Evolutionary conservation across 2,888 invertebrate species (phyloP).

Genomic region (Torymus aiolomorphi): DNA sequence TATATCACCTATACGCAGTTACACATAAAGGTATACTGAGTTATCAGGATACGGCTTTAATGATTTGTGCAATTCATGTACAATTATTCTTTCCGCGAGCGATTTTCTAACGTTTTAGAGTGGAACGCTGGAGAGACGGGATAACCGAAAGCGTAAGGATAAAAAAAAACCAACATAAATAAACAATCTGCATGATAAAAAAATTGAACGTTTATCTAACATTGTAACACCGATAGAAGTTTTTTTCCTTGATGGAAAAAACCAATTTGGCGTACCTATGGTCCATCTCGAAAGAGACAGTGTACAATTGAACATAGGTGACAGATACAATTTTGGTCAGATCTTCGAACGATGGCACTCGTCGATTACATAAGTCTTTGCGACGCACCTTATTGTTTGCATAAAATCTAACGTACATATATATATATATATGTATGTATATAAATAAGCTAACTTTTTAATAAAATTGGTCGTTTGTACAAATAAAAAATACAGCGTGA

Average conservation of each 20-base stretch:
- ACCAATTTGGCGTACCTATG: neutral
- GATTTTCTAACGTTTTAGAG: neutral
- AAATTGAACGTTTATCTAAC: constrained; percentile 14
- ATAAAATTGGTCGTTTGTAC: constrained; percentile 46
- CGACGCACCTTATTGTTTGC: constrained; percentile 4
- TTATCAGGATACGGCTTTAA: too few species aligned
- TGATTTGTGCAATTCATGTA: too few species aligned
- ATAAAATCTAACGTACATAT: constrained; percentile 14
- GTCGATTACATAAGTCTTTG: constrained; percentile 9
- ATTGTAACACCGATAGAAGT: neutral
- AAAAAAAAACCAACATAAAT: constrained; percentile 6
- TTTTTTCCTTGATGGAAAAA: neutral
- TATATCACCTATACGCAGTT: too few species aligned
- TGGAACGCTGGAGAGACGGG: neutral
- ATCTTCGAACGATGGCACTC: constrained; percentile 22
- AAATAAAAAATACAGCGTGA: constrained; percentile 24
- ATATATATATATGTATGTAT: neutral
- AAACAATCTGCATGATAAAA: constrained; percentile 17
- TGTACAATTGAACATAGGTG: neutral
- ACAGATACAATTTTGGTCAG: neutral
- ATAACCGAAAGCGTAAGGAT: neutral
- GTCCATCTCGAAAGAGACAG: neutral
- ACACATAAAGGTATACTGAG: too few species aligned
- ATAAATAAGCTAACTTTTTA: constrained; percentile 31
- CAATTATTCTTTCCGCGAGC: too few species aligned